Evolutionary conservation across 2,113 vertebrate genomes (phyloP), one percentile per base, ranked within the genome.

Genomic region (Hippocampus comes): DNA sequence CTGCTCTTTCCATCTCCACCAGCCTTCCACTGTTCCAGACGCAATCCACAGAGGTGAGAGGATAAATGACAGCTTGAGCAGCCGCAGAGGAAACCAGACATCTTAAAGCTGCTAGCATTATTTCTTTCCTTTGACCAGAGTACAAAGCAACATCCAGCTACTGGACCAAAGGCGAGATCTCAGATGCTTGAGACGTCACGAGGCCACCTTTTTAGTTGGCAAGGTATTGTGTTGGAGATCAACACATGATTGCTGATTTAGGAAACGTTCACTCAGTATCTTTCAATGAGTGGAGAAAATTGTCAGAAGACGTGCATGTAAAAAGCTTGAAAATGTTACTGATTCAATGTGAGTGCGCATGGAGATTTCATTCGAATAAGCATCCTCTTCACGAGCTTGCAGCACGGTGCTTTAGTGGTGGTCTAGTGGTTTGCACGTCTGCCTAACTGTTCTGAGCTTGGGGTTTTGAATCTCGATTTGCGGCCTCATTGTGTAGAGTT

Each of bases 301-400:
- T 8, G 5, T 53, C 2, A 76, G 78, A 68, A 81, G 84, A 86
- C 72, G 76, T 74, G 73, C 76, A 79, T 86, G 84, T 77, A 86
- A 86, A 82, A 86, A 89, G 78, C 79, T 81, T 83, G 80, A 74
- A 87, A 84, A 89, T 85, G 34, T 86, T 87, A 87, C 83, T 82
- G 82, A 88, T 88, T 86, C 90, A 86, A 88, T 88, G 87, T 90
- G 86, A 89, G 87, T 90, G 90, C 85, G 69, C 87, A 87, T 87
- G 90, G 63, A 86, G 83, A 85, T 80, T 89, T 89, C 84, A 87
- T 86, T 89, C 84, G 81, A 78, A 89, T 67, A 72, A 72, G 77
- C 87, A 86, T 76, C 85, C 89, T 90, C 87, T 87, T 89, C 59
- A 61, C 18, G 30, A 18, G 10, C n/a, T 59, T n/a, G 25, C 20